phyloP scores from a whole-genome alignment of 2,113 vertebrate species.

The Gorsachius goisagi region DNA sequence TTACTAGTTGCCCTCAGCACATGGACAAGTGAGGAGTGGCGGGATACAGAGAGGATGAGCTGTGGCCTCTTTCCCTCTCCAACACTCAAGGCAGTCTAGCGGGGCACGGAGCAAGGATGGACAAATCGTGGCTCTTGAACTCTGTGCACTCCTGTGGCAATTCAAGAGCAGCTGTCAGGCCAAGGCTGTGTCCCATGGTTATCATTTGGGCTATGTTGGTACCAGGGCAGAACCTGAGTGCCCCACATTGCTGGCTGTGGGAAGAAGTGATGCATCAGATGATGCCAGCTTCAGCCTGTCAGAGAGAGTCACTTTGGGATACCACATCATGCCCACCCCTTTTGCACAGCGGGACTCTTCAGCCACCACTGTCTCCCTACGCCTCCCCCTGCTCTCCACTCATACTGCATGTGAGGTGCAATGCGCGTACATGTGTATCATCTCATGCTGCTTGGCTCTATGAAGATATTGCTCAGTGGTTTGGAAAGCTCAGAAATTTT shows the following conservation, averaged over 20 bases:
- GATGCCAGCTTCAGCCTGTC: background rate
- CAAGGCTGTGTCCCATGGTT: fast-evolving
- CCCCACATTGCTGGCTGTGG: background rate
- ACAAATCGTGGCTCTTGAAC: background rate
- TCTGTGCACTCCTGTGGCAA: background rate
- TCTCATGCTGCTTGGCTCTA: background rate
- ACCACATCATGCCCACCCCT: fast-evolving
- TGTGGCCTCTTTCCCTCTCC: background rate
- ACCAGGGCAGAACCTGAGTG: background rate
- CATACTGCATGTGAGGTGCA: background rate
- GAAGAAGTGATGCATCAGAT: background rate
- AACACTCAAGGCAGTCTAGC: background rate
- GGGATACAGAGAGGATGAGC: background rate
- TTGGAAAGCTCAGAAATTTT: background rate
- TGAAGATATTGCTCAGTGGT: background rate
- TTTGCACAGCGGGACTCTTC: background rate
- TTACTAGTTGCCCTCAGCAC: background rate
- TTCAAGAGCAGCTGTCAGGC: background rate
- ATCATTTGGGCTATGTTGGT: fast-evolving
- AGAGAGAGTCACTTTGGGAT: background rate
- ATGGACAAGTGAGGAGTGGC: background rate
- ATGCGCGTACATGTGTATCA: fast-evolving
- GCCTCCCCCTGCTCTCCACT: fast-evolving
- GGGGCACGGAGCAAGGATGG: background rate
- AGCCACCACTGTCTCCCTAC: fast-evolving